Base-by-base conservation (phyloP, 2,888 invertebrate species). In the Glyphotaelius pellucidus region DNA sequence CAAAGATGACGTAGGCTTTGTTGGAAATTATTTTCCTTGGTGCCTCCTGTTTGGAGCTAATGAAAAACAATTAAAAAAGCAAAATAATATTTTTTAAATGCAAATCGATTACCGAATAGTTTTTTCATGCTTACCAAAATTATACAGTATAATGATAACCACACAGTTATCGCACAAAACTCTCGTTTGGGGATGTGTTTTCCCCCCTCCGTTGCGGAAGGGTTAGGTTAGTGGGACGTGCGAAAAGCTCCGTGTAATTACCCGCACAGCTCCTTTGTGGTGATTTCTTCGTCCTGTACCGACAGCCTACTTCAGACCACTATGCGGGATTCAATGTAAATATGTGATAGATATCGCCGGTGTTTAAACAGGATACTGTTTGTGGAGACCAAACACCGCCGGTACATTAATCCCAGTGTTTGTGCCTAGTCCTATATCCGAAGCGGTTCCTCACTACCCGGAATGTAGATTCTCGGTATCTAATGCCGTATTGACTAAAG, bases 351-450 rank as follows among this genome's bases (percentile, higher is more conserved):
- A 83, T 32, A 83, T 83, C 25, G 38, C 83, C 35, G 12, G 35
- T 83, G 83, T 83, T 83, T 83, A 83, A 83, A 83, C 83, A 83
- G 83, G 83, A 83, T 35, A 32, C 35, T 83, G 35, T 83, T 83
- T 83, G 32, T 25, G 32, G 25, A 83, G 32, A 32, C 32, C 83
- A 35, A 83, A 83, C 12, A 83, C 83, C 83, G 19, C 32, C 3
- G 35, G 38, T 83, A 83, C 83, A 83, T 67, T 67, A 67, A 25
- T 67, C 67, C 67, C 25, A 67, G 67, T 67, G 67, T 67, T 67
- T 67, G 67, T 67, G n/a, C 67, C 52, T 67, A 67, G 67, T 25
- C 67, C 67, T n/a, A 25, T 67, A 15, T 83, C 38, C 14, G 32
- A 83, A 83, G 35, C 25, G 14, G 38, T 83, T 31, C 15, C 83